Conservation (phyloP, 2,113 vertebrate genomes). For the Cheirogaleus medius region DNA sequence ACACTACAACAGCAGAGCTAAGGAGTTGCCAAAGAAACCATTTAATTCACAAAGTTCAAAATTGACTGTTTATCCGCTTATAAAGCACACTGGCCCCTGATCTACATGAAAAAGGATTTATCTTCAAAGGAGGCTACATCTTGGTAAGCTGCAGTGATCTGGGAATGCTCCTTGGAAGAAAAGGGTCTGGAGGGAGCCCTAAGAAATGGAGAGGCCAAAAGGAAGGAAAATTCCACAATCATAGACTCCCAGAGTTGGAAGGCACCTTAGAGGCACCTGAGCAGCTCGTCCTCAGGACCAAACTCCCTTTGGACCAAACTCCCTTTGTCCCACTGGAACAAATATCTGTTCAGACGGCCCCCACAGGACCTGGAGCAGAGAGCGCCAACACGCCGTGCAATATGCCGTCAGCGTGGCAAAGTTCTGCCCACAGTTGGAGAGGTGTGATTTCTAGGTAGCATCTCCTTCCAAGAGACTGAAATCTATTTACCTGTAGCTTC, state of each 20-base stretch:
- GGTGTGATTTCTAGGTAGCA: fast-evolving
- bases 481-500: not conserved
- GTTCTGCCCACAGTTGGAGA: fast-evolving
- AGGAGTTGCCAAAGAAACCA: not conserved
- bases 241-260: not conserved
- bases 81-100: not conserved
- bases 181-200: not conserved
- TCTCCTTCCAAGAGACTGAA: not conserved
- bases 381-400: fast-evolving
- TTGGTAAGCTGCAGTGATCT: too few species aligned
- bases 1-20: too few species aligned
- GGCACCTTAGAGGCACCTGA: not conserved
- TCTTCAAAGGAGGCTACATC: not conserved
- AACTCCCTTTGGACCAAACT: not conserved
- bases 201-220: not conserved
- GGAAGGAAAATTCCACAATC: not conserved
- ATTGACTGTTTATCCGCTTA: not conserved
- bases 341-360: too few species aligned
- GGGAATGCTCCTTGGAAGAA: not conserved
- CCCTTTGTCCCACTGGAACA: not conserved
- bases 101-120: not conserved
- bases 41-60: not conserved
- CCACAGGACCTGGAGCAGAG: not conserved
- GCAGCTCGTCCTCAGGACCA: not conserved
- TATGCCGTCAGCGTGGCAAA: fast-evolving